Conservation (phyloP, 1,140 invertebrate genomes). For the Venturia canescens region DNA sequence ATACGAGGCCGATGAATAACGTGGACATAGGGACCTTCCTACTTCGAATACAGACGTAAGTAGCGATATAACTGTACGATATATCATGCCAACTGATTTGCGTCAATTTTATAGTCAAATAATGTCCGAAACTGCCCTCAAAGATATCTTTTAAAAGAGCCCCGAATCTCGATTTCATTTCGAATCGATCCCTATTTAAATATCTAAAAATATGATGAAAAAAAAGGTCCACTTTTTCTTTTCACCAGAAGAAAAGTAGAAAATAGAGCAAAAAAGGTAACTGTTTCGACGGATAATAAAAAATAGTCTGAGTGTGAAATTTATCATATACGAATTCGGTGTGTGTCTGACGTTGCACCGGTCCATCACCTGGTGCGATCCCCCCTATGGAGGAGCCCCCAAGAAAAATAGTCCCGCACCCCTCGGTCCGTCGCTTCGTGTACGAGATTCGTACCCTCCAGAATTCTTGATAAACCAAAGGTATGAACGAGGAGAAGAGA, state of each 20-base stretch:
- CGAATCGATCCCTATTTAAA: background rate
- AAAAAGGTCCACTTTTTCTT: no score
- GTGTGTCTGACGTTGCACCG: slow-evolving; percentile 14
- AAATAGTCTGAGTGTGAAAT: background rate
- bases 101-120: background rate
- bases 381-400: background rate
- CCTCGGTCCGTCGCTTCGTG: background rate
- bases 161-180: background rate
- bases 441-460: slow-evolving; percentile 23
- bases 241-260: no score
- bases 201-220: no score
- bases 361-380: slow-evolving; percentile 15
- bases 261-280: no score
- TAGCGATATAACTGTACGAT: background rate
- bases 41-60: no score
- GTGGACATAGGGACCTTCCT: no score
- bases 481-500: background rate
- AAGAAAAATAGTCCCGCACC: slow-evolving; percentile 9
- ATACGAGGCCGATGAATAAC: no score
- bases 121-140: background rate
- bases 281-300: background rate
- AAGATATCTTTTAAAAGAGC: background rate
- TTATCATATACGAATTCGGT: background rate
- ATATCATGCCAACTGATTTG: background rate
- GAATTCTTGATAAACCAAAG: slow-evolving; percentile 11